These are phyloP conservation scores for Antheraea pernyi DNA, from an alignment of 1,140 invertebrate genomes.

Conservation along the genomic window DNA sequence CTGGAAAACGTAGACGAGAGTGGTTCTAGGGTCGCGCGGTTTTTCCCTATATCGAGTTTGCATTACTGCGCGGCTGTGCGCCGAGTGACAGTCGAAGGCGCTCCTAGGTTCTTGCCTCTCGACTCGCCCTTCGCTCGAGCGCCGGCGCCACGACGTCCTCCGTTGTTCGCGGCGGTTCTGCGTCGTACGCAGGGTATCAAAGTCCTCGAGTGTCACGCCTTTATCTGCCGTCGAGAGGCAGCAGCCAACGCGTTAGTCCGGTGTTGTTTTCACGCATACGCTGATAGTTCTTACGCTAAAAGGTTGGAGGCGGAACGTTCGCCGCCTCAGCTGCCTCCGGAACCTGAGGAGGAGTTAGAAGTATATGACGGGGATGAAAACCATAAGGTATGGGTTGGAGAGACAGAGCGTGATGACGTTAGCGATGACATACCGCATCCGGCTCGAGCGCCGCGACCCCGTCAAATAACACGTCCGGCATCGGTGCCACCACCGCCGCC, in stretches of 20 bases:
- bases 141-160: conserved; percentile 93
- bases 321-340: conserved; percentile 76
- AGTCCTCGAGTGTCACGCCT: conserved; percentile 99
- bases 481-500: conserved; percentile 90
- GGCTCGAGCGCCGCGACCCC: conserved; percentile 86
- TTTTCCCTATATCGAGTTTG: conserved; percentile 97
- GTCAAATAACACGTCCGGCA: conserved; percentile 88
- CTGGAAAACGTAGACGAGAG: conserved; percentile 98
- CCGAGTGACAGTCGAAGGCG: conserved; percentile 85
- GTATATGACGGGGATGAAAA: conserved; percentile 95
- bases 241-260: conserved; percentile 95
- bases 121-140: conserved; percentile 96
- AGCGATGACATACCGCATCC: conserved; percentile 89
- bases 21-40: conserved; percentile 95
- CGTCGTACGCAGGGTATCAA: conserved; percentile 98
- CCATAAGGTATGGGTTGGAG: conserved; percentile 94
- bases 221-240: conserved; percentile 97
- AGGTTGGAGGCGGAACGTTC: conserved; percentile 83
- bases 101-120: conserved; percentile 95
- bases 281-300: conserved; percentile 94
- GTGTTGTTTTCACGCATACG: conserved; percentile 97
- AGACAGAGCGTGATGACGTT: conserved; percentile 85
- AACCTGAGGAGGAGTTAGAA: conserved; percentile 86
- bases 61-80: conserved; percentile 99
- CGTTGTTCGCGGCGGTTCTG: conserved; percentile 97